phyloP scores from a whole-genome alignment of 2,797 vertebrate species.

The Onychomys torridus region DNA sequence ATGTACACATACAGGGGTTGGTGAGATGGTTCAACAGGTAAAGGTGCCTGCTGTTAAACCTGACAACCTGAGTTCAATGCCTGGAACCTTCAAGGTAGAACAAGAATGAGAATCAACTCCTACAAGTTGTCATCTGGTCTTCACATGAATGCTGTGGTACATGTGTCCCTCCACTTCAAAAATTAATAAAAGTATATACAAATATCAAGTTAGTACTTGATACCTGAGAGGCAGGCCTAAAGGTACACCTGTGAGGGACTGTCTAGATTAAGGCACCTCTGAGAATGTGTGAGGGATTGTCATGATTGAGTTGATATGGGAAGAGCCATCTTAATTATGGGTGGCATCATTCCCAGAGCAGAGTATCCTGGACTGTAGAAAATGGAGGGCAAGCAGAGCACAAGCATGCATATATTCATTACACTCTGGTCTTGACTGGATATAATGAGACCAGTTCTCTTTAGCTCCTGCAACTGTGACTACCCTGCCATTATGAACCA shows the following conservation, averaged over 20 bases:
- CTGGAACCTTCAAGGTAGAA: neutral
- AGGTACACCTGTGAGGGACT: neutral
- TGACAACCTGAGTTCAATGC: neutral
- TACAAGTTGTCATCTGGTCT: neutral
- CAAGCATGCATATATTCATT: neutral
- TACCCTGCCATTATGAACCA: neutral
- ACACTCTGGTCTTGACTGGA: neutral
- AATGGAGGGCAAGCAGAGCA: neutral
- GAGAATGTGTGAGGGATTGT: neutral
- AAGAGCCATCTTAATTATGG: neutral
- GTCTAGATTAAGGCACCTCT: neutral
- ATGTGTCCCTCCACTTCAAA: neutral
- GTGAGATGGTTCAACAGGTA: neutral
- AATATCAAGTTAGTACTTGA: neutral
- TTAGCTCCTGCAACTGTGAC: neutral
- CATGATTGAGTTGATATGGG: neutral
- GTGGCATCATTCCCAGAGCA: neutral
- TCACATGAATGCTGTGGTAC: neutral
- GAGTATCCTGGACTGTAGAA: neutral
- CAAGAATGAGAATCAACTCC: neutral
- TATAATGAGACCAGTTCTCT: neutral
- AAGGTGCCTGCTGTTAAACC: neutral
- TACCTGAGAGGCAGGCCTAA: neutral
- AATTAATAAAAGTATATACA: neutral
- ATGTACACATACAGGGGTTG: neutral